Percentiles rank a stretch among this genome's conserved stretches.
phyloP scores from a whole-genome alignment of 2,797 vertebrate species.

The Meriones psammophilus region DNA sequence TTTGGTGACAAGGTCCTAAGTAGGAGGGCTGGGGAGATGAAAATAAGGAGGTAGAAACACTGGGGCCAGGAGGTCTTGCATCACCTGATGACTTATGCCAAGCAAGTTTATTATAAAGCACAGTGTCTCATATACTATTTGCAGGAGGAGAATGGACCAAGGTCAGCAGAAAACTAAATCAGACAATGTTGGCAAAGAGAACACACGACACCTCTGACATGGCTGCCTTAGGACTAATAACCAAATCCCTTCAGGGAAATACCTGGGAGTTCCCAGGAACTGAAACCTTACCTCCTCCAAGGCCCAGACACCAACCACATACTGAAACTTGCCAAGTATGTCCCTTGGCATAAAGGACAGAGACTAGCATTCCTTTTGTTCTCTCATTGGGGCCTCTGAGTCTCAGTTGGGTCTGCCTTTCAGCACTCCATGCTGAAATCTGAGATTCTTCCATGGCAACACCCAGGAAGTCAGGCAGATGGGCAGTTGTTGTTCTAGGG shows the following conservation, averaged over 20 bases:
- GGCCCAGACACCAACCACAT: not conserved
- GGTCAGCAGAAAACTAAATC: not conserved
- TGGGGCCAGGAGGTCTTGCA: not conserved
- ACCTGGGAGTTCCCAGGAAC: not conserved
- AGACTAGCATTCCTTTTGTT: not conserved
- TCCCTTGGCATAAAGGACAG: not conserved
- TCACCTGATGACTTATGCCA: not conserved
- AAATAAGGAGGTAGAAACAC: not conserved
- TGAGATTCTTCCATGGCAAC: slow-evolving; percentile 58
- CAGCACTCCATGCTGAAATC: slow-evolving; percentile 52
- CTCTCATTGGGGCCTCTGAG: not conserved
- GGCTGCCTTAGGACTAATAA: not conserved
- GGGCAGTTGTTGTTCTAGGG: not conserved
- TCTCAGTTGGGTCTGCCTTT: slow-evolving; percentile 85
- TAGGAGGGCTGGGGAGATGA: not conserved
- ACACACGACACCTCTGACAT: not conserved
- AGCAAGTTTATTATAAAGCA: not conserved
- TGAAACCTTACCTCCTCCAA: not conserved
- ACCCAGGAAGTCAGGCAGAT: not conserved
- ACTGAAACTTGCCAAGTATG: not conserved
- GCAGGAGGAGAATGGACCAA: not conserved
- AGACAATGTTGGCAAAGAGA: not conserved
- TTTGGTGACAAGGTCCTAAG: not conserved
- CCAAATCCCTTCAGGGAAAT: not conserved
- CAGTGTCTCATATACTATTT: not conserved